Base-by-base conservation (phyloP, 2,797 vertebrate genomes). In the Chaenodraco wilsoni region DNA sequence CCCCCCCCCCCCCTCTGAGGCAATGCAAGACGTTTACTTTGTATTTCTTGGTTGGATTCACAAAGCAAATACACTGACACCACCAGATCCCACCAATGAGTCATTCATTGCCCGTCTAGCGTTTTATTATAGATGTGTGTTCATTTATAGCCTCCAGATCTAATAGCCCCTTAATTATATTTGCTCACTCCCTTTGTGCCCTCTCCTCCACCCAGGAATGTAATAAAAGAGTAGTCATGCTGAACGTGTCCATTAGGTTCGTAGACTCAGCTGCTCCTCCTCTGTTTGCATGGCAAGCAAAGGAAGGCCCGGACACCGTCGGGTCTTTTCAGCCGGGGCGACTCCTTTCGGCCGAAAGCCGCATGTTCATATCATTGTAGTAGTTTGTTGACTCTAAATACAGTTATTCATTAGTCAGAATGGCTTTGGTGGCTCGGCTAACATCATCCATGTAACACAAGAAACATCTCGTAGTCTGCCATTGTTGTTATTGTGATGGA, bases 281-380 rank as follows among this genome's bases (percentile, higher is more conserved):
- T 52, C 31, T 77, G 71, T 91, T 92, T 93, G 91, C 88, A 90
- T 87, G 74, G 44, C 71, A 91, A 79, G 70, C 86, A 90, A 89
- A 89, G 82, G 46, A 27, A 27, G 23, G 23, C 23, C 23, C 23
- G 23, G 23, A 27, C 23, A 27, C 23, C 23, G 23, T 27, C 3
- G 23, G 23, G 23, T 27, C 23, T 27, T 27, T 27, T 27, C 23
- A 27, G 23, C 23, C 23, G 23, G 23, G 23, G 3, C 3, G 23
- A 27, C 23, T 1, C 23, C 23, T 27, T 23, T 27, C 3, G 23
- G 23, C 23, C 23, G 23, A 27, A 27, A 37, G 8, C 33, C 0
- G 33, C 33, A 37, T 37, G 8, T 37, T 37, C 33, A 37, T 37
- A 37, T 37, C 33, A 37, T 27, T 37, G 33, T 37, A 37, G 33